phyloP scores from a whole-genome alignment of 2,113 vertebrate species.

The Myrmophylax atrothorax region DNA sequence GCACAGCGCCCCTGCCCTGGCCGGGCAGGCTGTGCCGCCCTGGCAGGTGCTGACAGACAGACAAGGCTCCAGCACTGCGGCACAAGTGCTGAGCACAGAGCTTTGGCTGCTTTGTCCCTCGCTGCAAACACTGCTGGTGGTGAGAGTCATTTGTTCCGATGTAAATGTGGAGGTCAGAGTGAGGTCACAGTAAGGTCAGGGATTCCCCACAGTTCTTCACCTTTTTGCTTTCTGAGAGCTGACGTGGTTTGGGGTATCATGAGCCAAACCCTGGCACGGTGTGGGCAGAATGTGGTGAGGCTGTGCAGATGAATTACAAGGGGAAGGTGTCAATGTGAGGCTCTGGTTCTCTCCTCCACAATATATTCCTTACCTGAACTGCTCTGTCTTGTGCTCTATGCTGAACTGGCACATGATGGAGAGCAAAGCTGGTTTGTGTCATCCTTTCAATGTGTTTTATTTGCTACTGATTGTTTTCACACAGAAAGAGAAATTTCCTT shows the following conservation, averaged over 20 bases:
- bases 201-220: not conserved
- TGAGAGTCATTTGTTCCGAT: not conserved
- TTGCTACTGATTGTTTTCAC: not conserved
- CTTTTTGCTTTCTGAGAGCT: not conserved
- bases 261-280: rapidly evolving
- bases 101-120: not conserved
- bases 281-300: not conserved
- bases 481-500: not conserved
- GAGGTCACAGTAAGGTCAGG: slow-evolving; percentile 1
- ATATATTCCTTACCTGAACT: not conserved
- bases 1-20: not conserved
- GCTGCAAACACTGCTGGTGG: not conserved
- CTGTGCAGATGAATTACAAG: not conserved
- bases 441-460: not conserved
- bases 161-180: not conserved
- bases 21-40: not conserved
- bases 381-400: not conserved
- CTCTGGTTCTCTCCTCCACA: not conserved
- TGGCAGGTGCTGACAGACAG: not conserved
- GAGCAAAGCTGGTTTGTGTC: not conserved
- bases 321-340: too few species aligned
- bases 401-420: not conserved
- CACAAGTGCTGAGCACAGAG: not conserved
- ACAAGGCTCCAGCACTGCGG: rapidly evolving
- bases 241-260: not conserved